Base-by-base conservation (phyloP, 2,797 vertebrate species). In the Hybognathus amarus region DNA sequence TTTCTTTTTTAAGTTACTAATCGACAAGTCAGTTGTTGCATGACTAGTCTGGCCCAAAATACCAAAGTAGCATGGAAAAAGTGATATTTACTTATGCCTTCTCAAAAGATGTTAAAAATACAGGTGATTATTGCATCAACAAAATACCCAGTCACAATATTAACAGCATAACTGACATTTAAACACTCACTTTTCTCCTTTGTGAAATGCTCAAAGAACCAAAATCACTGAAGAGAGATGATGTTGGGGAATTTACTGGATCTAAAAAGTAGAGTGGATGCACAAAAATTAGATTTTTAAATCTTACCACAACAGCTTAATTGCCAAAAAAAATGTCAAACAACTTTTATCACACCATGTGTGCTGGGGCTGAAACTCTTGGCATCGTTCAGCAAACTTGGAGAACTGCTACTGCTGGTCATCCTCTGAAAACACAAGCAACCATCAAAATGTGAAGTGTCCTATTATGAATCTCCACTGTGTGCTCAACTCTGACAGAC, bases 361-460 rank as follows among this genome's bases (percentile, higher is more conserved):
- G 96, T 90, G 92, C 95, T 93, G 81, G 98, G 96, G 94, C 96
- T 94, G 27, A 96, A 99, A 90, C 95, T 96, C 96, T 99, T 99
- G 96, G 97, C 97, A 90, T 99, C 98, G 80, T 97, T 99, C 86
- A 99, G 95, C 93, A 99, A 97, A 95, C 98, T 99, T 83, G 98
- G 97, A 86, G 98, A 99, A 89, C 97, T 99, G 95, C 96, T 99
- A 96, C 98, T 99, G 94, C 96, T 99, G 90, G 97, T 97, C 95
- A 99, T 98, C 89, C 98, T 96, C 98, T 99, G 64, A 77, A 91
- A 36, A 89, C n/a, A 50, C 50, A 82, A 20, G 66, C 38, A 73
- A 82, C 64, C 13, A 88, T 50, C 33, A 85, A 77, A 50, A 83
- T 86, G 40, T 52, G 45, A 52, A 47, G 59, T 11, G 47, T 61